Evolutionary conservation across 2,113 vertebrate species (phyloP), one percentile per base, ranked within the genome.

Genomic region (Rhinichthys klamathensis): DNA sequence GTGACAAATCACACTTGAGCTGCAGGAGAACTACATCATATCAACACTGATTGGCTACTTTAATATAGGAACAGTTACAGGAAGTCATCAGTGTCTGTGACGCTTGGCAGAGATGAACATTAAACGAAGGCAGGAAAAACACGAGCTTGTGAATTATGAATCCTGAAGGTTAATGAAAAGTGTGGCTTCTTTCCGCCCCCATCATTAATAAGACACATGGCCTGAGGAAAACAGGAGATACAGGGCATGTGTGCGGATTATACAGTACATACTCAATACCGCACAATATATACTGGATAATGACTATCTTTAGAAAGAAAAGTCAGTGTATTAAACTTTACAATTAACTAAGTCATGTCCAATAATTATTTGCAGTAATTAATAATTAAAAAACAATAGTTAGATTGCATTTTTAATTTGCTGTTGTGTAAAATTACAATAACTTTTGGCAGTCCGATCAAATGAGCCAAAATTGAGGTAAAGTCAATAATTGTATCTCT

Each of bases 121-220:
- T 85, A 82, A 77, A 85, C 30, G 23, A 75, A 61, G 76, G 44
- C 15, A 49, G 58, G 79, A 82, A 75, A 79, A 83, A 80, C 80
- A 84, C 56, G 41, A 78, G 70, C 67, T 44, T 63, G 38, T 86
- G 88, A 83, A 83, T 87, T 76, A 87, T 87, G 76, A 89, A 89
- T 84, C 76, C 75, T 80, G 85, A 60, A 87, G 88, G 88, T 87
- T 89, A 87, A 89, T 89, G 84, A 84, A 89, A 89, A 87, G 86
- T 70, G 78, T 78, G 86, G 27, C 80, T 77, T 85, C 79, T 61
- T 81, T 83, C 78, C 63, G 56, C 56, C 70, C 80, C 25, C n/a
- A 16, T 83, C 89, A 88, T 89, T 90, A 89, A 89, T 85, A 89
- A 88, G 83, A 63, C 88, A 76, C 83, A 75, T 75, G 69, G 87